These are phyloP conservation scores for Dasypogon diadema DNA, from an alignment of 2,888 invertebrate genomes.

Conservation along the genomic window DNA sequence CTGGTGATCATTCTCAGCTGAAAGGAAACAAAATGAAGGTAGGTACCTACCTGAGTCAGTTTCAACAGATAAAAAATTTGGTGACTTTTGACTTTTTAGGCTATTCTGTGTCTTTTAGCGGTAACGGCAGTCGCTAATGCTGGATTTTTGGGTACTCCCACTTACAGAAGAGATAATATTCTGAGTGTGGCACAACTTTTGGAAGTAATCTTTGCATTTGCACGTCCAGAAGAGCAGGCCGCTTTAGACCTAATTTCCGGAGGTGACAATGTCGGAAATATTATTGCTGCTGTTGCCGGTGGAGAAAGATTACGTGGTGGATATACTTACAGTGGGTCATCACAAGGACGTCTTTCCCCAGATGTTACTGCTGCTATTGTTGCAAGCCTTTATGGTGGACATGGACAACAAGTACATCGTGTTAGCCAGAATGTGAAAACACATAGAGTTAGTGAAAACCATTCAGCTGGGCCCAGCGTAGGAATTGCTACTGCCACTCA, in stretches of 20 bases:
- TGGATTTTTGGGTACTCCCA: background rate
- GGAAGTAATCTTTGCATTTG: background rate
- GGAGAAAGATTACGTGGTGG: background rate
- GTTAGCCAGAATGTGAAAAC: too few relatives aligned
- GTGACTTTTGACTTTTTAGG: too few relatives aligned
- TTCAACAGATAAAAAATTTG: too few relatives aligned
- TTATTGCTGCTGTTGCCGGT: background rate
- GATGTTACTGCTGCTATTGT: constrained; percentile 9
- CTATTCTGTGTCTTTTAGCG: background rate
- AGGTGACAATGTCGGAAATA: background rate
- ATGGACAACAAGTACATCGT: background rate
- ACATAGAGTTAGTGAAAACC: too few relatives aligned
- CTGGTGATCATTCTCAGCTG: background rate
- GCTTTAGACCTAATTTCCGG: background rate
- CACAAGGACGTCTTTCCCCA: background rate
- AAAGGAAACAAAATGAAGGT: constrained; percentile 24
- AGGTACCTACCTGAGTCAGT: background rate
- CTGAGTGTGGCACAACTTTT: background rate
- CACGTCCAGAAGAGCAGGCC: background rate
- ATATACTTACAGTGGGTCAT: background rate
- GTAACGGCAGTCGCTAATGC: background rate
- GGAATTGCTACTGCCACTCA: background rate
- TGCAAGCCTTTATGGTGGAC: constrained; percentile 27
- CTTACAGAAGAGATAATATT: background rate
- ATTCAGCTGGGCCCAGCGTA: too few relatives aligned